phyloP scores from a whole-genome alignment of 1,140 invertebrate species.

The Lamellibrachia luymesi region DNA sequence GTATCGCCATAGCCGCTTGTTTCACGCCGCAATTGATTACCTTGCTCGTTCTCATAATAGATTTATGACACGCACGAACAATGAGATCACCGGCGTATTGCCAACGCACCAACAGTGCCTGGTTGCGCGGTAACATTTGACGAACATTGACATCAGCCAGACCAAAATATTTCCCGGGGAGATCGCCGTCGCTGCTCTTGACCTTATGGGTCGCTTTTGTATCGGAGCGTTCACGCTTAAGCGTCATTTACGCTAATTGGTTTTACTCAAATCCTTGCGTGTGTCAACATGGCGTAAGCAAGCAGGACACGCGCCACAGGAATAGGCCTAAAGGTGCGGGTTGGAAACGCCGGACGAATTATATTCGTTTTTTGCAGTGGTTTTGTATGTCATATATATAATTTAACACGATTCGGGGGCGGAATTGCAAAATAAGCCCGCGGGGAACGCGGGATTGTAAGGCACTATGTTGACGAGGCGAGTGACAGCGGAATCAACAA shows the following conservation, averaged over 20 bases:
- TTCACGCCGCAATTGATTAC: background rate
- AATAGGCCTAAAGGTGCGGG: background rate
- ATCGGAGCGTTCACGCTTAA: background rate
- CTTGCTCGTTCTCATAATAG: background rate
- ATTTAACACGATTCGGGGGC: background rate
- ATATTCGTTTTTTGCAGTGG: background rate
- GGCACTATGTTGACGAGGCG: background rate
- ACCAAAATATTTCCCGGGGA: background rate
- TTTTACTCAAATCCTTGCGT: background rate
- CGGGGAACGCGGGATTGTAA: background rate
- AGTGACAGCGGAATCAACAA: background rate
- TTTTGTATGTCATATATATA: background rate
- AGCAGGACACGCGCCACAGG: background rate
- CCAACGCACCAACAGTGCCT: background rate
- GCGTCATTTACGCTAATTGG: background rate
- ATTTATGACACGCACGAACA: slow-evolving; percentile 1
- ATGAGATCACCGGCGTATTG: background rate
- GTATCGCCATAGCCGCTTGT: background rate
- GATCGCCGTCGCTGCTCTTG: background rate
- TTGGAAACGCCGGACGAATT: background rate
- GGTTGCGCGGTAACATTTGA: background rate
- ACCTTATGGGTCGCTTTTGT: background rate
- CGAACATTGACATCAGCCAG: background rate
- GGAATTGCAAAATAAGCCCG: background rate
- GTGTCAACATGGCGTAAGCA: background rate